Base-by-base conservation (phyloP, 2,888 invertebrate genomes). In the Deilephila elpenor region DNA sequence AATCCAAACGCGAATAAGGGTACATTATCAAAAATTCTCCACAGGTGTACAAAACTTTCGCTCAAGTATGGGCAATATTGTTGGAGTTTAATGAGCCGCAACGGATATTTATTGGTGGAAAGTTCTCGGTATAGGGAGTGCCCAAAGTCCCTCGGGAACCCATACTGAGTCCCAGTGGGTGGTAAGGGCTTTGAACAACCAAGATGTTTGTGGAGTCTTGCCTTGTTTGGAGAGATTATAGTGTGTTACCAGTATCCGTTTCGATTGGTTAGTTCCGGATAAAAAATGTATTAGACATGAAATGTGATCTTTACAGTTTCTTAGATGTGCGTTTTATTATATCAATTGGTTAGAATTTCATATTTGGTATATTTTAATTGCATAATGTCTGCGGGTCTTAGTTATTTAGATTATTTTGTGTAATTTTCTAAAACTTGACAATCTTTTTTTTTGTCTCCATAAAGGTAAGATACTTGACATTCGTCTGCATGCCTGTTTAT, bases 31-130 rank as follows among this genome's bases (percentile, higher is more conserved):
- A 14, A 64, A 56, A 34, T 62, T 64, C 70, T 71, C 60, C 51
- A 76, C 75, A 76, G 74, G 62, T 76, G 78, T 78, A 77, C 76
- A 78, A 78, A 76, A 71, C 74, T 71, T 79, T 76, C 76, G 75
- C 76, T 78, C 72, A 77, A 81, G 79, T 79, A 80, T 77, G 76
- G 74, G 82, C 75, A 83, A 84, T 84, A 79, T 79, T 78, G 77
- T 81, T 83, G 79, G 76, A 78, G 80, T 80, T 86, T 83, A 87
- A 88, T 86, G 83, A 85, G 80, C 81, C 81, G 78, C 83, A 78
- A 75, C 79, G 72, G 75, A 82, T 84, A 82, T 83, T 83, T 83
- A 74, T 74, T 74, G 78, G 79, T 73, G 74, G 74, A 64, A 64
- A 73, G 64, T 78, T 75, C 77, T 76, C 77, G 79, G 78, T 77